Percentiles rank a stretch among this genome's conserved stretches.
Evolutionary conservation across 2,888 invertebrate genomes (phyloP).

Genomic region (Agriopis aurantiaria): DNA sequence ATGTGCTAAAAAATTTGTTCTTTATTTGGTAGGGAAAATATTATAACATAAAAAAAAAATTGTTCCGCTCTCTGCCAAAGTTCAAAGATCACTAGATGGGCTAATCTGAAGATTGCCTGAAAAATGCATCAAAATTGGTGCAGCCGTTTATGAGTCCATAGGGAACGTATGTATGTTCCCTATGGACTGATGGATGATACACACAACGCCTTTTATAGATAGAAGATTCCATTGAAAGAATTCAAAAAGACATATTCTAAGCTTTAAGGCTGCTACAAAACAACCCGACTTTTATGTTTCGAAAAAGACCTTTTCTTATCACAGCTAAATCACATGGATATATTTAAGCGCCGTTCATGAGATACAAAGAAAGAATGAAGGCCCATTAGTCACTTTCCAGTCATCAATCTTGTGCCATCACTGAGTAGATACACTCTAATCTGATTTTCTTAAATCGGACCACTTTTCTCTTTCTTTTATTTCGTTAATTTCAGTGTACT

Average conservation of each 20-base stretch:
- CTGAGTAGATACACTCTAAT: conserved; percentile 37
- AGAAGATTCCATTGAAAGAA: background rate
- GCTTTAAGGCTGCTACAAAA: background rate
- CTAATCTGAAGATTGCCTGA: no score
- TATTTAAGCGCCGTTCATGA: conserved; percentile 38
- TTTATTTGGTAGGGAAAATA: no score
- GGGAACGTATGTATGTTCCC: no score
- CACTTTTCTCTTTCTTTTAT: conserved; percentile 33
- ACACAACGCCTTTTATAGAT: no score
- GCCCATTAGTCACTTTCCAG: conserved; percentile 39
- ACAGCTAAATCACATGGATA: conserved; percentile 37
- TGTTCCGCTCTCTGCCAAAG: no score
- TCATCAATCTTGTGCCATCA: conserved; percentile 38
- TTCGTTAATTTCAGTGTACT: conserved; percentile 26
- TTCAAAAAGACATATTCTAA: background rate
- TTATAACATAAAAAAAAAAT: no score
- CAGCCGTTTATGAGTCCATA: no score
- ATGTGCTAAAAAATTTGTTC: no score
- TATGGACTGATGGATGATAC: no score
- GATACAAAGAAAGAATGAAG: conserved; percentile 41
- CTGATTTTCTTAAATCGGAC: conserved; percentile 36
- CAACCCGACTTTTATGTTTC: conserved; percentile 13
- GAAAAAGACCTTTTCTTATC: conserved; percentile 34
- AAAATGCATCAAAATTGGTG: no score
- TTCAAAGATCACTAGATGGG: no score